Evolutionary conservation across 2,888 invertebrate genomes (phyloP), one percentile per base, ranked within the genome.

Genomic region (Melitaea athalia): DNA sequence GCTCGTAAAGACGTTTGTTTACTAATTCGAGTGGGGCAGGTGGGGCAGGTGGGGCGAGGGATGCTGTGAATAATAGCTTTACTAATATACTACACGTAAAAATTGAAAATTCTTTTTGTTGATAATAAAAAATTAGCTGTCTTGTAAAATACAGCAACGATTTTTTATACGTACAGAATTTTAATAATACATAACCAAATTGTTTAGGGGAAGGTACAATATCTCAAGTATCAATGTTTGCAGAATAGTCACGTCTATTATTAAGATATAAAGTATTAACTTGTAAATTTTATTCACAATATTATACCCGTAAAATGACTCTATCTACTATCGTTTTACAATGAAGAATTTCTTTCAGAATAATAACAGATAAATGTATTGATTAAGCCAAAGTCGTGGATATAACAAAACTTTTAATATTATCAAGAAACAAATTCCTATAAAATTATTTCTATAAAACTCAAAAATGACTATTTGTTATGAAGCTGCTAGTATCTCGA

Each of bases 1-100:
- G 89, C 85, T 91, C 92, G 91, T 92, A 92, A 92, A 92, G 89
- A 85, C 91, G 91, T 92, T 91, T 92, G 92, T 92, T 92, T 92
- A 92, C 92, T 91, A 92, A 92, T 92, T 91, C 91, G 87, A 90
- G 90, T 87, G 86, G 87, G 89, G 89, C 90, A 91, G 92, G 90
- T 87, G 86, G 87, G 89, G 89, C 90, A 91, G 92, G 91, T 90
- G 91, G 88, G 88, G 85, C 79, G 81, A 82, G 88, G 88, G 89
- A 89, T 86, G 88, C 86, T 88, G 86, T 84, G 85, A 85, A 86
- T 88, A 87, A 88, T 86, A 75, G 72, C 72, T 72, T 60, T 67
- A 74, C 72, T 76, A 75, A 76, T 77, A 74, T 70, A 74, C 67
- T 71, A 70, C 69, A 74, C 73, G 71, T 73, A 68, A 73, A 71